Percentiles rank a stretch among this genome's conserved stretches.
Evolutionary conservation across 2,797 vertebrate genomes (phyloP).

Genomic region (Crax fasciolata): DNA sequence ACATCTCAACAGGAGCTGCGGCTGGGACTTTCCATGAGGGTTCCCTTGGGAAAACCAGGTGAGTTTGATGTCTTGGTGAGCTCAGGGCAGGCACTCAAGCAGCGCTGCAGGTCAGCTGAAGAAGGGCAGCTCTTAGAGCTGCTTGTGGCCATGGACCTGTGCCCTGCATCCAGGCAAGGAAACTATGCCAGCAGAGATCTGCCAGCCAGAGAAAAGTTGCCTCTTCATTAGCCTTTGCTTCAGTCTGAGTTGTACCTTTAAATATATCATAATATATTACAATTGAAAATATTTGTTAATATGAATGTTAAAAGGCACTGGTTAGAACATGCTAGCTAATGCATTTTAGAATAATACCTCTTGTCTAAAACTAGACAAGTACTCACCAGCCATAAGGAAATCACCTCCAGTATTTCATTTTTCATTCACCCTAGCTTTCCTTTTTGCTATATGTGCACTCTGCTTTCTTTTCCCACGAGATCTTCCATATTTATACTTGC

Average conservation of each 20-base stretch:
- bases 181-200: constrained; percentile 44
- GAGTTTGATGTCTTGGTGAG: neutral
- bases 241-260: neutral
- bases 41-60: neutral
- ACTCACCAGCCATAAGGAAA: neutral
- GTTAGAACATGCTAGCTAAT: neutral
- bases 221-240: constrained; percentile 7
- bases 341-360: neutral
- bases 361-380: neutral
- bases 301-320: constrained; percentile 1
- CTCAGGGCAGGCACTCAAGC: neutral
- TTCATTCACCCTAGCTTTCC: neutral
- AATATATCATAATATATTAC: neutral
- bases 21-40: neutral
- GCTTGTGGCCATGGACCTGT: neutral
- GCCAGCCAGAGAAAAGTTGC: constrained; percentile 16
- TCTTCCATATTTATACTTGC: constrained; percentile 23
- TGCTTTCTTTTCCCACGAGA: constrained; percentile 2
- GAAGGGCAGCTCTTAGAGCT: neutral
- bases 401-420: constrained; percentile 8
- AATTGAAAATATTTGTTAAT: neutral
- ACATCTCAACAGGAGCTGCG: neutral
- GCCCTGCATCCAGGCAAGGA: constrained; percentile 31
- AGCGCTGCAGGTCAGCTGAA: neutral
- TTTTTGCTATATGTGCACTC: neutral